Conservation (phyloP, 2,797 vertebrate species). For the Helicolenus hilgendorfi region DNA sequence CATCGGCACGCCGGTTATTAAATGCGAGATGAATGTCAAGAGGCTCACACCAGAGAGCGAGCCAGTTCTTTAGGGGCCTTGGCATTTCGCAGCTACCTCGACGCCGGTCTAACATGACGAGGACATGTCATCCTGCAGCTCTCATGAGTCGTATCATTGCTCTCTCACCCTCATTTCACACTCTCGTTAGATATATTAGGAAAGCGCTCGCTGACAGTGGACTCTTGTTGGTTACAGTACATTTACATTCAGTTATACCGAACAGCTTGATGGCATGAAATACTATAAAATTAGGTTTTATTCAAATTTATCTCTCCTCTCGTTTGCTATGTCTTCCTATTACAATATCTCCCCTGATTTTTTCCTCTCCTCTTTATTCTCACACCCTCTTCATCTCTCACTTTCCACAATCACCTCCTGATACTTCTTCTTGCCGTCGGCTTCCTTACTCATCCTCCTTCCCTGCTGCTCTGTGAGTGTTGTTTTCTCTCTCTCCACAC, state of each 20-base stretch:
- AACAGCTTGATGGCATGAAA: not conserved
- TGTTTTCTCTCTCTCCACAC: constrained; percentile 25
- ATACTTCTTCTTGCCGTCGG: constrained; percentile 37
- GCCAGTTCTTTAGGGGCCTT: constrained; percentile 58
- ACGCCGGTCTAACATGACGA: constrained; percentile 64
- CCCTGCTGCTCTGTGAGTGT: constrained; percentile 21
- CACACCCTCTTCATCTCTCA: constrained; percentile 4
- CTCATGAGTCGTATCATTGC: constrained; percentile 41
- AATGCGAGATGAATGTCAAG: constrained; percentile 67
- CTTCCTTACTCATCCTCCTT: constrained; percentile 39
- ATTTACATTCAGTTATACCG: constrained; percentile 33
- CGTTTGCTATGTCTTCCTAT: not conserved
- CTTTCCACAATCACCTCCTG: constrained; percentile 23
- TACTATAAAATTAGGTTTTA: constrained; percentile 2
- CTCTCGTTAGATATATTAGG: constrained; percentile 34
- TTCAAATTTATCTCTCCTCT: constrained; percentile 5
- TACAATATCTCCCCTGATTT: not conserved
- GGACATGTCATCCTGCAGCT: constrained; percentile 62
- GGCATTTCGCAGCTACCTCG: constrained; percentile 69
- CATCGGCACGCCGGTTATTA: constrained; percentile 54
- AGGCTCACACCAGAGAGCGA: constrained; percentile 36
- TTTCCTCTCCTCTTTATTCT: not conserved
- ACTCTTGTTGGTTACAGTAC: constrained; percentile 34
- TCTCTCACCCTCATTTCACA: constrained; percentile 28
- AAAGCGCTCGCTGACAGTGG: not conserved